phyloP scores from a whole-genome alignment of 2,888 invertebrate species.

The Bombylius major region DNA sequence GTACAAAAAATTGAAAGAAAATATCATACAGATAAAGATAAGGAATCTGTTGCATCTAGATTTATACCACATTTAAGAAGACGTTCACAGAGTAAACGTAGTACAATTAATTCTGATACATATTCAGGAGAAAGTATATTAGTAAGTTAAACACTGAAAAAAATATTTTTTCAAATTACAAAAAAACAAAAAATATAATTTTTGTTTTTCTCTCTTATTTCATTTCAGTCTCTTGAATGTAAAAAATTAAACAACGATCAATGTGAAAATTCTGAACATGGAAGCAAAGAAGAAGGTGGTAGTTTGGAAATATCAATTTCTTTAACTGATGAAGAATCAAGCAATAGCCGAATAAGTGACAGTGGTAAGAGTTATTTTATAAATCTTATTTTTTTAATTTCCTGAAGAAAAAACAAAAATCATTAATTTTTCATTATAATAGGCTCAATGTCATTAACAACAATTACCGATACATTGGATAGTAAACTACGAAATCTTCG shows the following conservation, averaged over 20 bases:
- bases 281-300: conserved; percentile 21
- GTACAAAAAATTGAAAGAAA: conserved; percentile 34
- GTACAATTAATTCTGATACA: conserved; percentile 32
- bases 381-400: not conserved
- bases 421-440: not conserved
- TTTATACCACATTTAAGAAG: conserved; percentile 33
- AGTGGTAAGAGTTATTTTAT: conserved; percentile 23
- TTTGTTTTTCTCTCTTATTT: not conserved
- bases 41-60: conserved; percentile 29
- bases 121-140: conserved; percentile 35
- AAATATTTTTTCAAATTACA: conserved; percentile 28
- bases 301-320: conserved; percentile 32
- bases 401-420: not conserved
- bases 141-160: conserved; percentile 30
- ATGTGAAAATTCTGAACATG: conserved; percentile 14
- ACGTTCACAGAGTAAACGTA: conserved; percentile 30
- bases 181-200: conserved; percentile 30
- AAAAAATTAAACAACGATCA: conserved; percentile 16
- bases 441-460: conserved; percentile 71
- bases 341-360: conserved; percentile 31
- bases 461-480: conserved; percentile 74
- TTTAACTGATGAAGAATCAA: conserved; percentile 32
- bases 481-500: conserved; percentile 65
- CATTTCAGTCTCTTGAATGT: conserved; percentile 30
- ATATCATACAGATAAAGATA: conserved; percentile 19